These are phyloP conservation scores for Syngnathus acus DNA, from an alignment of 2,797 vertebrate genomes.

Conservation along the genomic window DNA sequence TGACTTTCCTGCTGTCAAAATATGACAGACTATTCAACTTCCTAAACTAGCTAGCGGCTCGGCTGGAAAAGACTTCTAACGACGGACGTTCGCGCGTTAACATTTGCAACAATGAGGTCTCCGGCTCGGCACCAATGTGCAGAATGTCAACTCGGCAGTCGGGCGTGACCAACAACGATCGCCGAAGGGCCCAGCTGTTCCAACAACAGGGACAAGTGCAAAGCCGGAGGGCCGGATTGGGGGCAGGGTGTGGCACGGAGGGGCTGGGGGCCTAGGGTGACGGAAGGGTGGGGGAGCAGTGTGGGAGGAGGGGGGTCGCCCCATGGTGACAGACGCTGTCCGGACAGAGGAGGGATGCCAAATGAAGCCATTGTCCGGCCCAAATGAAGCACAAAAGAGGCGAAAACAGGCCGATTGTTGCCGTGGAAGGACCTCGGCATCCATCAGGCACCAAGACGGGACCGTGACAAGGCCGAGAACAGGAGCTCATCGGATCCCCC, in stretches of 20 bases:
- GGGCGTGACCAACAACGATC: slow-evolving; percentile 47
- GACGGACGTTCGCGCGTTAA: not conserved
- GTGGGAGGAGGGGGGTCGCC: slow-evolving; percentile 31
- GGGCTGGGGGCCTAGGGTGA: slow-evolving; percentile 28
- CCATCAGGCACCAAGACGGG: not conserved
- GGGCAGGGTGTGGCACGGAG: slow-evolving; percentile 57
- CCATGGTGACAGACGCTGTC: slow-evolving; percentile 60
- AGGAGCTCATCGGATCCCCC: slow-evolving; percentile 5
- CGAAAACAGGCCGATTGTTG: slow-evolving; percentile 72
- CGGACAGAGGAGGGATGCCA: slow-evolving; percentile 63
- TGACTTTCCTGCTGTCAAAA: no score
- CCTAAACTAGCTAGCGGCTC: no score
- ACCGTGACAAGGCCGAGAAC: slow-evolving; percentile 1
- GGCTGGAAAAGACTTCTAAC: not conserved
- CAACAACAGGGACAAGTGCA: slow-evolving; percentile 54
- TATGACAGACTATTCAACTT: no score
- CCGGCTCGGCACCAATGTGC: slow-evolving; percentile 18
- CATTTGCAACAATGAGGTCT: not conserved
- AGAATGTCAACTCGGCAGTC: slow-evolving; percentile 39
- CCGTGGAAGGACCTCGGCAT: not conserved
- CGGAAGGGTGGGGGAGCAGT: slow-evolving; percentile 23
- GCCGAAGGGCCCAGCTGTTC: slow-evolving; percentile 50
- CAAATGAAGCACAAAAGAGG: slow-evolving; percentile 72
- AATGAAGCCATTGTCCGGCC: slow-evolving; percentile 74
- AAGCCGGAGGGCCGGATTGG: slow-evolving; percentile 51